Evolutionary conservation across 2,797 vertebrate species (phyloP).

Genomic region (Protosalanx chinensis): DNA sequence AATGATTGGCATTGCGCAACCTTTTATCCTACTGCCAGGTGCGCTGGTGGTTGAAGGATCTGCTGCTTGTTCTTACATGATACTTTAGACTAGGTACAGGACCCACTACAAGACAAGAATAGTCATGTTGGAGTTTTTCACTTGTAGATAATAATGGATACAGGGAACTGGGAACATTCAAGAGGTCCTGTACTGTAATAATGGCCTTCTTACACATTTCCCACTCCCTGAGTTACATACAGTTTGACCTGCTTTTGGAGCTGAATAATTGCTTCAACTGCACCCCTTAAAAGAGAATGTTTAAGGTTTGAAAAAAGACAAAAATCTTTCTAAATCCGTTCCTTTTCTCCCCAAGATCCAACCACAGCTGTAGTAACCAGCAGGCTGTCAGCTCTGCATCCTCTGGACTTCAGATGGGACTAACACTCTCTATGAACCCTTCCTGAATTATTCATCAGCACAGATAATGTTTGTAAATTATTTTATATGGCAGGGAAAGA

Average conservation of each 20-base stretch:
- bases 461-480: conserved; percentile 78
- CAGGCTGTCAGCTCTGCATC: conserved; percentile 31
- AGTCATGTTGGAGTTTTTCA: background rate
- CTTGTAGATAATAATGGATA: background rate
- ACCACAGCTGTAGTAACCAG: background rate
- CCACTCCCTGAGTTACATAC: no score
- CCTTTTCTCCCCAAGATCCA: background rate
- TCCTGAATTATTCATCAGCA: conserved; percentile 74
- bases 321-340: background rate
- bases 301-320: background rate
- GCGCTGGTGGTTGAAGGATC: background rate
- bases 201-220: no score
- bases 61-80: background rate
- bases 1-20: background rate
- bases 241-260: no score
- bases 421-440: conserved; percentile 63
- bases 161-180: background rate
- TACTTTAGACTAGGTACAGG: background rate
- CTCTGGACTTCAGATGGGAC: conserved; percentile 55
- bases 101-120: background rate
- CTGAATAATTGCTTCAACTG: no score
- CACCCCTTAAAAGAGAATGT: background rate
- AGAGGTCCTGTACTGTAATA: background rate
- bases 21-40: background rate
- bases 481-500: conserved; percentile 75